Evolutionary conservation across 2,888 invertebrate genomes (phyloP).

Genomic region (Cerastoderma edule): DNA sequence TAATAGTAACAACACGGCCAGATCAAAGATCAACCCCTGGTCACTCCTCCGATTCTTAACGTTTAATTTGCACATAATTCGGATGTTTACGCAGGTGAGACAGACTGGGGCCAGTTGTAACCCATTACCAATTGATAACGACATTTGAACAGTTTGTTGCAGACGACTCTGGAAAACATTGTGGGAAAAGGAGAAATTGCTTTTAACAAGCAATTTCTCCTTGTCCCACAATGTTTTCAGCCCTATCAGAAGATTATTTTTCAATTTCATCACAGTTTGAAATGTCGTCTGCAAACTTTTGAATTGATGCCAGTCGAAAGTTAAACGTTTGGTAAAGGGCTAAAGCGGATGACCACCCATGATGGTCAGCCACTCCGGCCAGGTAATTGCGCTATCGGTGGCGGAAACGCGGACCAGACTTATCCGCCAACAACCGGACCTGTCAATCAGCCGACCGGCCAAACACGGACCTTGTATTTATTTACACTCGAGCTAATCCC

Average conservation of each 20-base stretch:
- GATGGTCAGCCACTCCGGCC: slow-evolving; percentile 6
- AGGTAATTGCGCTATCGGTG: slow-evolving; percentile 17
- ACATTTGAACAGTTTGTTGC: no score
- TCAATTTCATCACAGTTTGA: no score
- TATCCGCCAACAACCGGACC: slow-evolving; percentile 17
- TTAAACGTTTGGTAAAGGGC: no score
- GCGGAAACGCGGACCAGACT: slow-evolving; percentile 12
- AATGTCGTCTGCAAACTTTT: no score
- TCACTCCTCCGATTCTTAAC: slow-evolving; percentile 2
- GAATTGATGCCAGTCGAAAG: no score
- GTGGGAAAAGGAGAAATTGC: no score
- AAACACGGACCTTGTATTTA: slow-evolving; percentile 44
- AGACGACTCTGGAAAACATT: no score
- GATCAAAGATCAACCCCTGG: slow-evolving; percentile 1
- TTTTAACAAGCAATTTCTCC: no score
- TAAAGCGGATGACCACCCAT: slow-evolving; percentile 50
- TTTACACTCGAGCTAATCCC: slow-evolving; percentile 46
- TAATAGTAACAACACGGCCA: background rate
- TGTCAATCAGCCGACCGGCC: slow-evolving; percentile 33
- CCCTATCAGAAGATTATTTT: no score
- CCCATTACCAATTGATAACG: no score
- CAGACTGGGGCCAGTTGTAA: no score
- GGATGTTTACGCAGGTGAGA: slow-evolving; percentile 21
- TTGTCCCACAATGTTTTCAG: no score
- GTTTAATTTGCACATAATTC: slow-evolving; percentile 15